phyloP scores from a whole-genome alignment of 2,113 vertebrate species.

The Calyptommatus sinebrachiatus region DNA sequence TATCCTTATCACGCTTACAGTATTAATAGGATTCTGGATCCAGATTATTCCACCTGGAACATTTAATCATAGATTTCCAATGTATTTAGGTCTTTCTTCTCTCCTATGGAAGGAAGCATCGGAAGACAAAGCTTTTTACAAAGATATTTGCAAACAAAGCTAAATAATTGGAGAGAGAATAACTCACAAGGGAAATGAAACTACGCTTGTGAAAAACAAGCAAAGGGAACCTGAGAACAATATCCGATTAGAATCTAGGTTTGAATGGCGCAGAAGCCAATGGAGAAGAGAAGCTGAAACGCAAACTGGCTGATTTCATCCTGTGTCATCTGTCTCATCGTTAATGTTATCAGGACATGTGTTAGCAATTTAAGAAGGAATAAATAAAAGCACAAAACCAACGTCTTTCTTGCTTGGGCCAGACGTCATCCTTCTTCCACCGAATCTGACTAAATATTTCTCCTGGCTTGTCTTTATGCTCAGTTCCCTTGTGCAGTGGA shows the following conservation, averaged over 20 bases:
- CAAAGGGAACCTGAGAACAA: background rate
- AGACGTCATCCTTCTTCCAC: conserved; percentile 1
- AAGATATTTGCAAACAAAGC: background rate
- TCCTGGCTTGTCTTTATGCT: conserved; percentile 5
- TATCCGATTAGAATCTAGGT: background rate
- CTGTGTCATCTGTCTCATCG: conserved; percentile 8
- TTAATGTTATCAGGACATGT: background rate
- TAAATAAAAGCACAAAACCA: background rate
- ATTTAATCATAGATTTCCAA: background rate
- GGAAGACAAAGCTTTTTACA: background rate
- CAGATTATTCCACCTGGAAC: background rate
- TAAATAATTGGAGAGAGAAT: background rate
- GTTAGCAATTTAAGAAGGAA: conserved; percentile 17
- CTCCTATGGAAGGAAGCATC: no score
- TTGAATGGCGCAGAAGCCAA: background rate
- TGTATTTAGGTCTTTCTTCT: background rate
- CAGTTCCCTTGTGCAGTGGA: background rate
- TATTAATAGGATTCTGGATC: background rate
- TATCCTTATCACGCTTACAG: background rate
- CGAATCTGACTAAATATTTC: background rate
- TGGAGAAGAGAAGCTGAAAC: conserved; percentile 9
- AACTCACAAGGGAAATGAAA: background rate
- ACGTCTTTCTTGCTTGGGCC: background rate
- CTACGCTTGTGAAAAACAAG: conserved; percentile 15
- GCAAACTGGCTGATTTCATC: conserved; percentile 13